These are phyloP conservation scores for Orycteropus afer DNA, from an alignment of 2,113 vertebrate genomes.

Conservation along the genomic window DNA sequence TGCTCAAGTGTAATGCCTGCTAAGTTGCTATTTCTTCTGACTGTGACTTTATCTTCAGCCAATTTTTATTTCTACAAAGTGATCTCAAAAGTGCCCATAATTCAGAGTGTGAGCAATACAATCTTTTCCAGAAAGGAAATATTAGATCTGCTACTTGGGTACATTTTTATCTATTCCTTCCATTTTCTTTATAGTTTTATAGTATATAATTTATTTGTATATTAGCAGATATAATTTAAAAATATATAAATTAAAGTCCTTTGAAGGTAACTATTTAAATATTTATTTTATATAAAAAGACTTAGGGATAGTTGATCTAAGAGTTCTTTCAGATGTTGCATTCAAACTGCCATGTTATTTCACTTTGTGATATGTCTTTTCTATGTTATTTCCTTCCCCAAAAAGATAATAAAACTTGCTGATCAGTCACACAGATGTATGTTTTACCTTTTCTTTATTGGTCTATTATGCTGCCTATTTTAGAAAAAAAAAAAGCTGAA, in stretches of 20 bases:
- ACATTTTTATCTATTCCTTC: neutral
- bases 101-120: neutral
- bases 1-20: neutral
- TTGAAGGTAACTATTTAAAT: neutral
- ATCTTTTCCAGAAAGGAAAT: neutral
- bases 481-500: neutral
- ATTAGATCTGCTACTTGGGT: neutral
- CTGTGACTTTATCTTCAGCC: neutral
- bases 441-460: conserved; percentile 25
- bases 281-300: neutral
- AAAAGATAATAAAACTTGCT: neutral
- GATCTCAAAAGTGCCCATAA: neutral
- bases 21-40: neutral
- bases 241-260: neutral
- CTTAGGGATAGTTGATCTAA: neutral
- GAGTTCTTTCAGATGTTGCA: neutral
- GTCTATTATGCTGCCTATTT: neutral
- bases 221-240: neutral
- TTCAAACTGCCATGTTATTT: neutral
- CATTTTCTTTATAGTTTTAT: neutral
- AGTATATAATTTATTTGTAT: neutral
- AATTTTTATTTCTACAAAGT: conserved; percentile 39
- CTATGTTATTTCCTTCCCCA: neutral
- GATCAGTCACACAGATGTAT: neutral
- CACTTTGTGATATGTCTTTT: neutral